Evolutionary conservation across 2,113 vertebrate species (phyloP), one percentile per base, ranked within the genome.

Genomic region (Sprattus sprattus): DNA sequence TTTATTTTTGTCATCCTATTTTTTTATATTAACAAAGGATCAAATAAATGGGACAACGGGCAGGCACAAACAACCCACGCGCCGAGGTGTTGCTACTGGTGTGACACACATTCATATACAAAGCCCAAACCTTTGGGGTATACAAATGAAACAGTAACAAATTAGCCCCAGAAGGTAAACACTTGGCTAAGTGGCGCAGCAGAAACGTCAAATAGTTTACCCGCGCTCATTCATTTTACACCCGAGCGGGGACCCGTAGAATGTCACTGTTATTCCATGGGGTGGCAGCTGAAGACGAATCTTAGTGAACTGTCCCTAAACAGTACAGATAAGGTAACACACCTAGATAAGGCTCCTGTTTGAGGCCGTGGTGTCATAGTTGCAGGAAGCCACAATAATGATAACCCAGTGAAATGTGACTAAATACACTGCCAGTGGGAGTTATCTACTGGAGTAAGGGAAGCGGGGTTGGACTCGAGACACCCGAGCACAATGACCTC

Each of bases 201-300:
- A 90, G 81, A 92, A 90, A 94, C 81, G 92, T 93, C 92, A 93
- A 93, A 94, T 92, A 89, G 90, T 93, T 94, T 94, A 94, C 83
- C 81, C 84, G 90, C 84, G 57, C 84, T 85, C 89, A 89, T 93
- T 91, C 88, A 90, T 90, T 91, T 75, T 13, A 11, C 11, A 8
- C n/a, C 64, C 25, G 52, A 15, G 52, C 52, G 3, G 91, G 92
- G 94, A 95, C 93, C 93, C 87, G 94, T 94, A 32, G 64, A 71
- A 28, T 71, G 64, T 71, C 64, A 71, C 64, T 28, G n/a, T 54
- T 54, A 54, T 54, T 54, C 13, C 52, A 64, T 22, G 57, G 57
- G 3, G 6, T 25, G 57, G 57, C 25, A 28, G 25, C 64, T 10
- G 25, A 28, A 71, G n/a, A 71, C 25, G 64, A 71, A 71, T 71